Base-by-base conservation (phyloP, 2,888 invertebrate species). In the Latrodectus elegans region DNA sequence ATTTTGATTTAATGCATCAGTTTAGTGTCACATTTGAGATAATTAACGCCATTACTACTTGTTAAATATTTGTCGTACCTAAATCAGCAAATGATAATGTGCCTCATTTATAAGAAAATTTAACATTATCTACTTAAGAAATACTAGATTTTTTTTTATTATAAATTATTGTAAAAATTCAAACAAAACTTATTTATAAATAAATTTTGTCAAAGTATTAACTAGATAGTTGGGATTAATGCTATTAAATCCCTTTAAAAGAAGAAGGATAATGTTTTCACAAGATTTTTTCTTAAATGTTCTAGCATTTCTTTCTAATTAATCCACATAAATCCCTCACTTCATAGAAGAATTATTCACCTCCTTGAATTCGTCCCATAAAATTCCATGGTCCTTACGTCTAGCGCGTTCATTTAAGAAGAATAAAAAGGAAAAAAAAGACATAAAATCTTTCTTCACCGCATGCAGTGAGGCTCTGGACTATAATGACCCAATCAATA, bases 401-500 rank as follows among this genome's bases (percentile, higher is more conserved):
- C 55, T n/a, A 55, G 53, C 72, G 12, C 53, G 53, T 55, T 55
- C 53, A n/a, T 52, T 9, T 38, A 60, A 60, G 60, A 15, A 64
- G 49, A 49, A 68, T 55, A 75, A 75, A 60, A 15, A 64, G 60
- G 22, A 68, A 49, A 68, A 75, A 67, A 12, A 26, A 60, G 82
- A 60, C 75, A 75, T 82, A 82, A 82, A 82, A 75, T 75, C 73
- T 26, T 52, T 53, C 38, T 70, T 52, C 55, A 65, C n/a, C 55
- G 75, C 82, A 82, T 68, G 70, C 75, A 52, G 55, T 14, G 12
- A 70, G 75, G 12, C 53, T 55, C 38, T 17, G 26, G 68, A 51
- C 72, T 65, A 73, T 84, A 84, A 84, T 84, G 84, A 78, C 72
- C 78, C 84, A 84, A 84, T 84, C 84, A 84, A 84, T 84, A 84